These are phyloP conservation scores for Agonopterix alstromeriana DNA, from an alignment of 2,888 invertebrate genomes.

Conservation along the genomic window DNA sequence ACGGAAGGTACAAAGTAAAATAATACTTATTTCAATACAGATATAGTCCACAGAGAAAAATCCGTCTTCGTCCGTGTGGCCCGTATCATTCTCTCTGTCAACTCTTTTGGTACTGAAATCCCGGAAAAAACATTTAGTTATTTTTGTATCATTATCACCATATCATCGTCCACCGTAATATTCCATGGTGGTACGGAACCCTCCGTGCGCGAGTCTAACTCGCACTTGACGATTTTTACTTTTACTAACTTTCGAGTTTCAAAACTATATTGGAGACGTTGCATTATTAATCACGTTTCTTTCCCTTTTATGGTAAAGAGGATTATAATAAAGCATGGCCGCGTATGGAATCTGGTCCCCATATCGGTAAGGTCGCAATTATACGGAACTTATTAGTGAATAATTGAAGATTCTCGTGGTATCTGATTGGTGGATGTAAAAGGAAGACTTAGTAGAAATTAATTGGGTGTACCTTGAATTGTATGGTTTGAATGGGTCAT, in stretches of 20 bases:
- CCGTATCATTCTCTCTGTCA: too few relatives aligned
- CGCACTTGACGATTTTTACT: not conserved
- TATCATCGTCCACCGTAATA: too few relatives aligned
- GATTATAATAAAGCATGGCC: constrained; percentile 31
- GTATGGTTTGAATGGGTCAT: not conserved
- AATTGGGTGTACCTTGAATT: not conserved
- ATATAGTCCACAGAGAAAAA: too few relatives aligned
- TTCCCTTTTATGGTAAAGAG: constrained; percentile 33
- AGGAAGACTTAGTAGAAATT: constrained; percentile 8
- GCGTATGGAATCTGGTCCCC: constrained; percentile 18
- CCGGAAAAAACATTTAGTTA: too few relatives aligned
- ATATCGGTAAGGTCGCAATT: constrained; percentile 21
- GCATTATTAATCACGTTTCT: constrained; percentile 21
- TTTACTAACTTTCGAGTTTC: constrained; percentile 4
- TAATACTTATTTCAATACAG: too few relatives aligned
- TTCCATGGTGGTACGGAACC: too few relatives aligned
- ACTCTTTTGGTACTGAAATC: too few relatives aligned
- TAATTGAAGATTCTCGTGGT: constrained; percentile 17
- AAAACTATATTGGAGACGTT: constrained; percentile 15
- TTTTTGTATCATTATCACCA: too few relatives aligned
- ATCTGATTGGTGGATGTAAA: constrained; percentile 19
- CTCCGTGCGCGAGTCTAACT: too few relatives aligned
- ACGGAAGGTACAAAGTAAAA: too few relatives aligned
- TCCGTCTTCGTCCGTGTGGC: too few relatives aligned
- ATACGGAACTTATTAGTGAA: constrained; percentile 24